Evolutionary conservation across 2,888 invertebrate species (phyloP).

Genomic region (Pandemis cinnamomeana): DNA sequence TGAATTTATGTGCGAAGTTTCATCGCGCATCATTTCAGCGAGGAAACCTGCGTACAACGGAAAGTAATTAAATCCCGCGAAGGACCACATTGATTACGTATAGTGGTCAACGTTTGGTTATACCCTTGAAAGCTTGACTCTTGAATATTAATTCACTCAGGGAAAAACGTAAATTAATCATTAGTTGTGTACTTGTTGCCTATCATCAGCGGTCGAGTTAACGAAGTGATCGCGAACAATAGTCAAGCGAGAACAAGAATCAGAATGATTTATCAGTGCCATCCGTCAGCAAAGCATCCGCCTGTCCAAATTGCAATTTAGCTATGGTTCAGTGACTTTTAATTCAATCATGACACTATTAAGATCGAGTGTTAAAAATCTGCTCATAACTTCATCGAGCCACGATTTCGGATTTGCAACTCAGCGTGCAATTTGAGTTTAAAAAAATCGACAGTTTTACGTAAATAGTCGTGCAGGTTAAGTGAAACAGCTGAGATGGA

Average conservation of each 20-base stretch:
- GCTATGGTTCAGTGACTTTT: conserved; percentile 49
- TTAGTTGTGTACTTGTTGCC: conserved; percentile 12
- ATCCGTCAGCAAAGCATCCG: conserved; percentile 53
- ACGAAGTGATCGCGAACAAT: conserved; percentile 41
- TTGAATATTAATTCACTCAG: conserved; percentile 20
- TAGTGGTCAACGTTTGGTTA: no score
- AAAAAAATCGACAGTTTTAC: conserved; percentile 21
- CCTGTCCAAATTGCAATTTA: conserved; percentile 48
- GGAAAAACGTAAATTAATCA: conserved; percentile 40
- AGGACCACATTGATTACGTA: no score
- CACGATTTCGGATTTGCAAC: conserved; percentile 12
- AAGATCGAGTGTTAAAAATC: background rate
- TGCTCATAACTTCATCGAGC: conserved; percentile 11
- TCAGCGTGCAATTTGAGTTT: background rate
- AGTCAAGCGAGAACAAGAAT: conserved; percentile 24
- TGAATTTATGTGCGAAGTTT: no score
- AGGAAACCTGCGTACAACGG: no score
- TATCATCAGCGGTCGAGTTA: conserved; percentile 33
- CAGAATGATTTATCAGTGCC: conserved; percentile 43
- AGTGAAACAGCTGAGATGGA: conserved; percentile 32
- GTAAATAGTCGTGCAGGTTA: conserved; percentile 26
- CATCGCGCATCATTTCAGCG: no score
- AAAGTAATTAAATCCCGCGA: no score
- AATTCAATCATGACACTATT: conserved; percentile 19
- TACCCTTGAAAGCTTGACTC: conserved; percentile 26